Conservation (phyloP, 2,797 vertebrate species). For the Potorous gilbertii region DNA sequence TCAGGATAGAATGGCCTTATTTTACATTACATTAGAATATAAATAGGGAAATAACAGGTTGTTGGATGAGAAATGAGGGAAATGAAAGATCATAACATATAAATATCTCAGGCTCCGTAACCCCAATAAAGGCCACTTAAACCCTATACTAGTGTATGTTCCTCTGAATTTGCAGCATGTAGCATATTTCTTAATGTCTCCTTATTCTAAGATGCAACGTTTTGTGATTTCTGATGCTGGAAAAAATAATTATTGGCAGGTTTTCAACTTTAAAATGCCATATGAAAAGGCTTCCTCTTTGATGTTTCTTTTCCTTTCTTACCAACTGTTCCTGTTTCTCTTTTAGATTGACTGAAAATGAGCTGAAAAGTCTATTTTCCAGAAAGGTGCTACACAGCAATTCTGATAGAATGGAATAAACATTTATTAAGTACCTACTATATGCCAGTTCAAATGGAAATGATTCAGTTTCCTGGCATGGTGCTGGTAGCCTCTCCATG, state of each 20-base stretch:
- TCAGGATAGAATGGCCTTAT: not conserved
- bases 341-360: not conserved
- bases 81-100: not conserved
- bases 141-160: not conserved
- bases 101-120: not conserved
- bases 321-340: not conserved
- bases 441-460: not conserved
- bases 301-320: not conserved
- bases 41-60: not conserved
- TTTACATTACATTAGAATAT: not conserved
- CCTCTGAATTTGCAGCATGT: not conserved
- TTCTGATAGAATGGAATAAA: not conserved
- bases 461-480: too few species aligned
- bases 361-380: not conserved
- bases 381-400: not conserved
- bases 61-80: not conserved
- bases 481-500: too few species aligned
- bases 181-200: not conserved
- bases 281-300: not conserved
- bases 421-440: not conserved
- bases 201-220: not conserved
- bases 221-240: not conserved
- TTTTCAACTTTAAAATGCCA: conserved; percentile 39
- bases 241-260: not conserved
- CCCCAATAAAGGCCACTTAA: not conserved